A percentile compares a stretch with the other conserved stretches of the same genome.
Evolutionary conservation across 2,797 vertebrate species (phyloP).

Genomic region (Sebastes kiyomatsui): DNA sequence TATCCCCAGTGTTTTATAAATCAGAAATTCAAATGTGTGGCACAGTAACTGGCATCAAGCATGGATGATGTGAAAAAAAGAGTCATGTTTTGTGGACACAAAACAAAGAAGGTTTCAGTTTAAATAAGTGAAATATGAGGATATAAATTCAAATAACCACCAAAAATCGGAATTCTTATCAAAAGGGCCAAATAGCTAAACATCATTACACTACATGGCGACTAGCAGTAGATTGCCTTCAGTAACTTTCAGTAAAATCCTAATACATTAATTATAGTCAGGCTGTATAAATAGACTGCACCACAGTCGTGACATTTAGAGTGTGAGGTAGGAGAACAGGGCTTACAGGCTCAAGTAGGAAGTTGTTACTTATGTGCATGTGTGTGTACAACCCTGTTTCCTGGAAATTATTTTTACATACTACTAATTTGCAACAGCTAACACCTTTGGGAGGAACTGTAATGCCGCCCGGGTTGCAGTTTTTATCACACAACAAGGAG

Average conservation of each 20-base stretch:
- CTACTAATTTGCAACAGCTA: not conserved
- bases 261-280: not conserved
- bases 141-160: not conserved
- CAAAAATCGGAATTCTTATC: not conserved
- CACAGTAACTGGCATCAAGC: constrained; percentile 6
- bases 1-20: not conserved
- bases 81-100: not conserved
- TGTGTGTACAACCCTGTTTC: not conserved
- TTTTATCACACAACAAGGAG: not conserved
- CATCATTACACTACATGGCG: not conserved
- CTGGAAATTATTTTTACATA: not conserved
- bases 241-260: not conserved
- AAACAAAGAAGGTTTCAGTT: not conserved
- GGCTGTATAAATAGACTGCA: not conserved
- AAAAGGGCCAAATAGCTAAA: not conserved
- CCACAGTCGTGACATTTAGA: not conserved
- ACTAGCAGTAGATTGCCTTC: not conserved
- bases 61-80: not conserved
- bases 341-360: not conserved
- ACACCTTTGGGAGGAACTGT: not conserved
- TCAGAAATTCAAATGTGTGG: constrained; percentile 1
- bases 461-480: not conserved
- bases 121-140: not conserved
- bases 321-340: not conserved
- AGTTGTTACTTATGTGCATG: not conserved